Evolutionary conservation across 2,888 invertebrate genomes (phyloP), one percentile per base, ranked within the genome.

Genomic region (Incurvaria masculella): DNA sequence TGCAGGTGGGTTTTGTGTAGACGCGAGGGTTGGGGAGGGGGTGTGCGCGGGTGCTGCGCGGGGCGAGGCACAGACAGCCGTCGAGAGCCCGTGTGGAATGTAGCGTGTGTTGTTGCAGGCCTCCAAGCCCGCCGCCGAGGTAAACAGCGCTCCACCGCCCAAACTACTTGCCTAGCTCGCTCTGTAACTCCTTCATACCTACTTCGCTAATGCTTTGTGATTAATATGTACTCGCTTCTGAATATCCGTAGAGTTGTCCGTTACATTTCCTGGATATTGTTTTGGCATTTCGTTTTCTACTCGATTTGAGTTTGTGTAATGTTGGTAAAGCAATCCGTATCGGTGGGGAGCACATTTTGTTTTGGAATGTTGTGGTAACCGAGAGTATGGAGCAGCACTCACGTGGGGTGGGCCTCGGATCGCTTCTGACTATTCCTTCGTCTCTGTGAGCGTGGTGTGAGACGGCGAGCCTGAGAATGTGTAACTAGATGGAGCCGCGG

Each of bases 1-100:
- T 94, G 64, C 94, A 94, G 89, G 94, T 94, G 82, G 85, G 82
- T 40, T 42, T 11, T 42, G 16, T 14, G 45, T n/a, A n/a, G n/a
- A n/a, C n/a, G n/a, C 11, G 11, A 33, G 11, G 14, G 8, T 33
- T 4, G 4, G 11, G 8, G 33, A 8, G 33, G 52, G 45, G 52
- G 47, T 48, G 56, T 57, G 49, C 52, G 49, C 54, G 57, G 52
- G 66, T n/a, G 33, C 14, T 52, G 66, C 33, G 33, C 14, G 33
- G 33, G 3, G 33, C 33, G 23, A 44, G 26, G 21, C 41, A 42
- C 47, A 48, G 27, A 26, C 38, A n/a, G 4, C 14, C 21, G 48
- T 50, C 52, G 47, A 48, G 56, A 56, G 49, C 53, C 49, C 54
- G 58, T 52, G 66, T 69, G 72, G 70, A 71, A 64, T 52, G 57